Conservation (phyloP, 2,888 invertebrate genomes). For the Trimorus sp. region DNA sequence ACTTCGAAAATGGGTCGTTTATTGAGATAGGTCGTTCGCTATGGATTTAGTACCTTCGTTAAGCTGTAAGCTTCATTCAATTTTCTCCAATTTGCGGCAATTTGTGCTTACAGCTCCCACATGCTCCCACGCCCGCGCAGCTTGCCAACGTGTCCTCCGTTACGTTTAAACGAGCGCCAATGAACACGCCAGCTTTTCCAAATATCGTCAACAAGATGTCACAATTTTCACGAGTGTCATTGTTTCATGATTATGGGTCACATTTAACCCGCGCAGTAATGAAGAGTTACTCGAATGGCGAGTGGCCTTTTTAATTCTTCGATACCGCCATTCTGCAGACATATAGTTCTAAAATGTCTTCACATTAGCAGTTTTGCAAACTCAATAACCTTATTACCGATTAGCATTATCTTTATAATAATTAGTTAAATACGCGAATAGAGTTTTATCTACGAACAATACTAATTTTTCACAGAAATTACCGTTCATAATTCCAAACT, state of each 20-base stretch:
- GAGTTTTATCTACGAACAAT: too few relatives aligned
- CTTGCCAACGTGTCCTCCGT: slow-evolving; percentile 44
- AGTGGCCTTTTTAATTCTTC: slow-evolving; percentile 1
- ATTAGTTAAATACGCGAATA: too few relatives aligned
- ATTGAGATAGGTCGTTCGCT: slow-evolving; percentile 78
- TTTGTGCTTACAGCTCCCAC: slow-evolving; percentile 79
- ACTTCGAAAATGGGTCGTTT: slow-evolving; percentile 73
- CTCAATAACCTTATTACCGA: too few relatives aligned
- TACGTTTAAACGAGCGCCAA: slow-evolving; percentile 41
- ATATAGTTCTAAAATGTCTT: too few relatives aligned
- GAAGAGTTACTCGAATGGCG: neutral
- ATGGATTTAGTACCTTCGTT: slow-evolving; percentile 80
- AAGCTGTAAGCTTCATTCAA: slow-evolving; percentile 80
- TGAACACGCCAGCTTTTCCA: slow-evolving; percentile 41
- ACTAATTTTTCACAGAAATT: too few relatives aligned
- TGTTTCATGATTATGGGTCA: slow-evolving; percentile 25
- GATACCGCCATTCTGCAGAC: neutral
- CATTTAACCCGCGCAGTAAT: slow-evolving; percentile 11
- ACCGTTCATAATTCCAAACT: too few relatives aligned
- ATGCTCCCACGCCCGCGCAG: slow-evolving; percentile 64
- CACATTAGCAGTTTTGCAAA: too few relatives aligned
- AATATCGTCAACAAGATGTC: slow-evolving; percentile 31
- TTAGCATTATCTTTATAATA: too few relatives aligned
- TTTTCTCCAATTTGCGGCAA: slow-evolving; percentile 81
- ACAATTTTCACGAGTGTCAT: slow-evolving; percentile 22